These are phyloP conservation scores for Hydrophis major DNA, from an alignment of 2,797 vertebrate genomes.

Conservation along the genomic window DNA sequence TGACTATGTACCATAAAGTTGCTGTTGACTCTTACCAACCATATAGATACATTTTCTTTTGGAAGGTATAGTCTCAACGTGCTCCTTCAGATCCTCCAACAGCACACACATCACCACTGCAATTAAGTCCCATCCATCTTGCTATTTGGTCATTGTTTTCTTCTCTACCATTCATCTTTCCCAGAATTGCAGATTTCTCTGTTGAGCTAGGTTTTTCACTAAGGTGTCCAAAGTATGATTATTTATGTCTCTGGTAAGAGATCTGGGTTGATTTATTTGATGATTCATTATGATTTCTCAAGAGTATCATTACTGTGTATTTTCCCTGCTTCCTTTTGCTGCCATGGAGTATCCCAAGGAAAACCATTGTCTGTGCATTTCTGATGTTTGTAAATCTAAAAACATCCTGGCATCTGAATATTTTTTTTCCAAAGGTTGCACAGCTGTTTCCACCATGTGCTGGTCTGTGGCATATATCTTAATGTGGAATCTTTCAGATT, in stretches of 20 bases:
- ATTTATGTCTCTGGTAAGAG: neutral
- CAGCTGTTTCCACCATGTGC: neutral
- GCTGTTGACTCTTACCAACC: neutral
- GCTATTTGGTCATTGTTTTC: neutral
- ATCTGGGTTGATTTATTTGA: neutral
- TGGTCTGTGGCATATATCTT: neutral
- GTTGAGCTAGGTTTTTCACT: neutral
- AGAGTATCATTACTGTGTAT: neutral
- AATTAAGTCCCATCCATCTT: neutral
- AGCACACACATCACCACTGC: neutral
- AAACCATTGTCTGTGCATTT: neutral
- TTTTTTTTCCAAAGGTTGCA: neutral
- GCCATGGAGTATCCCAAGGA: neutral
- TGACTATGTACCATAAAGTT: neutral
- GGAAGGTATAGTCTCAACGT: neutral
- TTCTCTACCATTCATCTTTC: neutral
- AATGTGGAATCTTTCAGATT: neutral
- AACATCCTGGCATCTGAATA: neutral
- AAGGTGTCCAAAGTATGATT: neutral
- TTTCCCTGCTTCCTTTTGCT: neutral
- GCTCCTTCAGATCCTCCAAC: neutral
- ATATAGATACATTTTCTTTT: neutral
- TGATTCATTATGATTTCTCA: neutral
- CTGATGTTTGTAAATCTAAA: neutral
- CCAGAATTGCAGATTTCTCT: neutral